A percentile compares a stretch with the other conserved stretches of the same genome.
phyloP scores from a whole-genome alignment of 2,888 invertebrate genomes.

The Agapostemon virescens region DNA sequence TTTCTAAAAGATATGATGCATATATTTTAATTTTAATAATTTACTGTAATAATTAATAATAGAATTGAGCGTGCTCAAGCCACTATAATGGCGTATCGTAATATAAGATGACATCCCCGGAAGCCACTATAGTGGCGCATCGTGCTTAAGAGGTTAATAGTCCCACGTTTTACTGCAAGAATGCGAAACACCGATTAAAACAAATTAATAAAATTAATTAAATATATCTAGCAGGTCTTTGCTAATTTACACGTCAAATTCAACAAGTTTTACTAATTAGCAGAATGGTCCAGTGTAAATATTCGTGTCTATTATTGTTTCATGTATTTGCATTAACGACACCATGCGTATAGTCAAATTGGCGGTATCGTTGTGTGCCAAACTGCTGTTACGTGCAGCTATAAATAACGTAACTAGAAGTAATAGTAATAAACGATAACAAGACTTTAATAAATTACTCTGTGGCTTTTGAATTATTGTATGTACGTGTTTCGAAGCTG shows the following conservation, averaged over 20 bases:
- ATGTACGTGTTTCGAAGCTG: not conserved
- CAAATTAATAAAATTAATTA: no score
- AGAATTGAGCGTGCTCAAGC: no score
- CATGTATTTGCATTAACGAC: not conserved
- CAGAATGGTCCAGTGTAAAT: not conserved
- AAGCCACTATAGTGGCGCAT: no score
- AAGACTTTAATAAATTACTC: not conserved
- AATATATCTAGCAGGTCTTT: not conserved
- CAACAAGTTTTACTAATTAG: not conserved
- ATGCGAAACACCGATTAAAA: no score
- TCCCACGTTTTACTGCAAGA: no score
- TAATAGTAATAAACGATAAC: not conserved
- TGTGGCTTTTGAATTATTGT: not conserved
- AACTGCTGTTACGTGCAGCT: not conserved
- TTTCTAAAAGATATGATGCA: no score
- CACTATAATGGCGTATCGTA: no score
- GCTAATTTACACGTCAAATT: no score
- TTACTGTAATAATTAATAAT: no score
- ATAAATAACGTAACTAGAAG: not conserved
- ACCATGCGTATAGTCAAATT: not conserved
- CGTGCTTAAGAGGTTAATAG: no score
- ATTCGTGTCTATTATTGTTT: not conserved
- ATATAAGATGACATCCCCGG: no score
- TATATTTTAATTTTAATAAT: no score
- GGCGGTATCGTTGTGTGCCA: not conserved